A percentile compares a stretch with the other conserved stretches of the same genome.
phyloP scores from a whole-genome alignment of 2,888 invertebrate genomes.

The Tenodera sinensis region DNA sequence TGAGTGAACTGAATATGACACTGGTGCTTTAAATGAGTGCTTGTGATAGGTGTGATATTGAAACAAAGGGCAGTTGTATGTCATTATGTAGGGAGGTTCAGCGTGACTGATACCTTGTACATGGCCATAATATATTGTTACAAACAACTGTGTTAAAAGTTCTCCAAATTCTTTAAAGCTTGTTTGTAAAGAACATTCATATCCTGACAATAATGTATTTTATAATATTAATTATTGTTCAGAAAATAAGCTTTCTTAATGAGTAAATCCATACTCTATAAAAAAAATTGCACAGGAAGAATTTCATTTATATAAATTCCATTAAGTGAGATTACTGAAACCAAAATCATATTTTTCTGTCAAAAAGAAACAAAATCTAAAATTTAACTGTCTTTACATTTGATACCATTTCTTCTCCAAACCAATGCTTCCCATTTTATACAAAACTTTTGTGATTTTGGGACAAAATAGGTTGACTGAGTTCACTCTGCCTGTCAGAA shows the following conservation, averaged over 20 bases:
- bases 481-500: too few species aligned
- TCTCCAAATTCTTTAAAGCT: neutral
- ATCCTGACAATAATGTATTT: neutral
- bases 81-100: neutral
- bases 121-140: neutral
- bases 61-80: neutral
- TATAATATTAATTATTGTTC: neutral
- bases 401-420: too few species aligned
- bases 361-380: too few species aligned
- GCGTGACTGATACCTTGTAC: neutral
- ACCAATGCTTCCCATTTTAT: too few species aligned
- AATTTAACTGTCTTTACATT: too few species aligned
- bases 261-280: too few species aligned
- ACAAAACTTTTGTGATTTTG: too few species aligned
- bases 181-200: neutral
- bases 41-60: neutral
- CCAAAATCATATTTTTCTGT: too few species aligned
- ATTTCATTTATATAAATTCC: too few species aligned
- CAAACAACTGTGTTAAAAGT: neutral
- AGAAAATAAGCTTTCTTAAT: neutral
- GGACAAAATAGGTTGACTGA: too few species aligned
- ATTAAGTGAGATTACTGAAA: too few species aligned
- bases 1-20: neutral
- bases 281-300: too few species aligned
- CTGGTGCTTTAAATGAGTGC: neutral